Evolutionary conservation across 2,113 vertebrate species (phyloP).

Genomic region (Heterochromis multidens): DNA sequence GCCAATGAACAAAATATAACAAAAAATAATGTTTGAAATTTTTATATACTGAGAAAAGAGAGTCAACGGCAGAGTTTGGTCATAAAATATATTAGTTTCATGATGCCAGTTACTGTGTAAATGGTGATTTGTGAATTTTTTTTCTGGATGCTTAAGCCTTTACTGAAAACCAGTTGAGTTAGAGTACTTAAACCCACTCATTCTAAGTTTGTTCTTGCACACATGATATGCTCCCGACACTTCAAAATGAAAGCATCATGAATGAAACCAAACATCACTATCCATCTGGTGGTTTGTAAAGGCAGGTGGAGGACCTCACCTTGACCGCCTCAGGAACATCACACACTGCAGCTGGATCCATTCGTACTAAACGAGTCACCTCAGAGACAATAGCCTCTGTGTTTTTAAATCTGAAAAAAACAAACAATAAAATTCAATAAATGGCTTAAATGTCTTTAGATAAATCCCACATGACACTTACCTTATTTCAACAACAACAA

Average conservation of each 20-base stretch:
- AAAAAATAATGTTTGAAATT: too few relatives aligned
- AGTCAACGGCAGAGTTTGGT: background rate
- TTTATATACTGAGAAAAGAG: too few relatives aligned
- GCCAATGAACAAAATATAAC: too few relatives aligned
- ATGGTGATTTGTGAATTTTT: background rate
- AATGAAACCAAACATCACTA: background rate
- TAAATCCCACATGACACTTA: too few relatives aligned
- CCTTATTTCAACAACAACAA: too few relatives aligned
- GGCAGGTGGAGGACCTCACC: slow-evolving; percentile 62
- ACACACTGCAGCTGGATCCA: slow-evolving; percentile 93
- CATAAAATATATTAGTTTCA: background rate
- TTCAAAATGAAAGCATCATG: background rate
- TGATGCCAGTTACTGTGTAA: background rate
- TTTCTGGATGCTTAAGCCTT: background rate
- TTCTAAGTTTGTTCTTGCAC: background rate
- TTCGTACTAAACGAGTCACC: slow-evolving; percentile 90
- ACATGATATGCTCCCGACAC: background rate
- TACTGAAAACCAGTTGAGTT: background rate
- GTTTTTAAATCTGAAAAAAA: slow-evolving; percentile 87
- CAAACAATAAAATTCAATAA: background rate
- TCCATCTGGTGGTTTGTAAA: background rate
- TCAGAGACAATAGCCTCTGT: slow-evolving; percentile 92
- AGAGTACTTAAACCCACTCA: background rate
- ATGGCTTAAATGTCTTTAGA: too few relatives aligned
- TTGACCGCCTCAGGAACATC: slow-evolving; percentile 94